A percentile compares a stretch with the other conserved stretches of the same genome.
phyloP scores from a whole-genome alignment of 2,113 vertebrate species.

The Myiozetetes cayanensis region DNA sequence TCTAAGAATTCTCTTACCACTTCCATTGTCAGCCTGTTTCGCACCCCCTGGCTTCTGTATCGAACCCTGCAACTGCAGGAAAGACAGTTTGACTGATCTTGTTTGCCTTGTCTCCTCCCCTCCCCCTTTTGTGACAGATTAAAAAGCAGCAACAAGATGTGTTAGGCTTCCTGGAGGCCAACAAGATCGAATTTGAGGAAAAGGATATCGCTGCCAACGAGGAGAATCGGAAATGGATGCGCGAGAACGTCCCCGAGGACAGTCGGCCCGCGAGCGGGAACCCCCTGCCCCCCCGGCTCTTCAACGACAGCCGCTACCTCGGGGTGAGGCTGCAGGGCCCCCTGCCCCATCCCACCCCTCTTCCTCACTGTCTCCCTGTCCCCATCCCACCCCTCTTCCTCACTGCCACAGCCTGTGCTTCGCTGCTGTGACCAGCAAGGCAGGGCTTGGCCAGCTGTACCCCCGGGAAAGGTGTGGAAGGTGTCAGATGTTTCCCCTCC shows the following conservation, averaged over 20 bases:
- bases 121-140: slow-evolving; percentile 76
- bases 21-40: background rate
- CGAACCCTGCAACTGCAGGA: accelerated
- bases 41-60: background rate
- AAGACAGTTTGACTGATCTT: background rate
- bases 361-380: background rate
- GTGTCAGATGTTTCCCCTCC: background rate
- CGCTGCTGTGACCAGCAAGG: background rate
- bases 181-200: slow-evolving; percentile 95
- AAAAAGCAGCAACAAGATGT: slow-evolving; percentile 99
- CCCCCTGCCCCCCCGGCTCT: slow-evolving; percentile 94
- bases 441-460: background rate
- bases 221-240: slow-evolving; percentile 95
- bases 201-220: slow-evolving; percentile 94
- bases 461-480: background rate
- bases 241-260: slow-evolving; percentile 91
- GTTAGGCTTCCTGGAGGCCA: slow-evolving; percentile 88
- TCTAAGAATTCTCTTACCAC: background rate
- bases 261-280: slow-evolving; percentile 85
- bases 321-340: slow-evolving; percentile 78
- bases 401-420: background rate
- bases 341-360: background rate
- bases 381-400: background rate
- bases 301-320: slow-evolving; percentile 89
- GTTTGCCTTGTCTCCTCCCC: background rate